Evolutionary conservation across 2,888 invertebrate genomes (phyloP), one percentile per base, ranked within the genome.

Genomic region (Phanerotoma sp.): DNA sequence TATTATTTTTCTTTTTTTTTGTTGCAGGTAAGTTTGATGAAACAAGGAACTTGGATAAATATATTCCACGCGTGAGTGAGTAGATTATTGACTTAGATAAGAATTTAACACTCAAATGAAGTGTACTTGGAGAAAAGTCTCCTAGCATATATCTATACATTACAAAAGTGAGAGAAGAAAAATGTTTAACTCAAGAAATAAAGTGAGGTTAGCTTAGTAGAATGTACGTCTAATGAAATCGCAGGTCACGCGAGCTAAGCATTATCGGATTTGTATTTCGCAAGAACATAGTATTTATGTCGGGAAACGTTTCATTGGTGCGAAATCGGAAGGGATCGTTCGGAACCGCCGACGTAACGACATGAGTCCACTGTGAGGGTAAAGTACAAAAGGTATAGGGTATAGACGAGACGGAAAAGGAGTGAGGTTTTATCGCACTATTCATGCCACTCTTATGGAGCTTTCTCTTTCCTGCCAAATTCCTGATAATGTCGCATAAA

Each of bases 1-100:
- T 42, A 40, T 28, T 51, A 9, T 40, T 37, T 33, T 13, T 52
- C 49, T 58, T 56, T 51, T 56, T 60, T 57, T 63, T 11, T 63
- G 61, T 71, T 71, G 11, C 56, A 69, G 69, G 71, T 72, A 66
- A 71, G 72, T 68, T 50, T 50, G 38, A 42, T 18, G 38, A 37
- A 42, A 42, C 13, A 11, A 42, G 40, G 30, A 38, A 38, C 4
- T 37, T 30, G 20, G n/a, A n/a, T n/a, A 53, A 22, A 4, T 53
- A 5, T 21, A 38, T 15, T 30, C 55, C 11, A 18, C 21, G 13
- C 21, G 32, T 46, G 52, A 61, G 60, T 58, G 51, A 60, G 59
- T 60, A 60, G 33, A 20, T 46, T 52, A 25, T 25, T 25, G 25
- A 25, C 5, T 25, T 5, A 25, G 25, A 25, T 25, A 25, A 25